A percentile compares a stretch with the other conserved stretches of the same genome.
Conservation (phyloP, 2,888 invertebrate species). For the Netelia virgata region DNA sequence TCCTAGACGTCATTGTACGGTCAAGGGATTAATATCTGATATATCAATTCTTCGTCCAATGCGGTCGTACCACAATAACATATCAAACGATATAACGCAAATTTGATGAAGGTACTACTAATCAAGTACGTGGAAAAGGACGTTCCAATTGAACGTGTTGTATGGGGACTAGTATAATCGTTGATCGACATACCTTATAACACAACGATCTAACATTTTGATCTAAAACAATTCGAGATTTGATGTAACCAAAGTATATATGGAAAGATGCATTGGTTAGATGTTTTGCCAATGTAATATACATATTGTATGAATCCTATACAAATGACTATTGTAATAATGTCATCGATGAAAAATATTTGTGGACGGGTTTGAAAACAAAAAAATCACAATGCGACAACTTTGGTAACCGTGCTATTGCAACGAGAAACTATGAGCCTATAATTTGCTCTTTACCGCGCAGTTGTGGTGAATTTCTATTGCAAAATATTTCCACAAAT, state of each 20-base stretch:
- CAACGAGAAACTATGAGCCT: conserved; percentile 8
- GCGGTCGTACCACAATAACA: conserved; percentile 62
- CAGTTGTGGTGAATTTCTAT: conserved; percentile 71
- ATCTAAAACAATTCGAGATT: conserved; percentile 17
- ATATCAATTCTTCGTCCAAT: conserved; percentile 65
- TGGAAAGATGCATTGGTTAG: conserved; percentile 33
- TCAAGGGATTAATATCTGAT: conserved; percentile 15
- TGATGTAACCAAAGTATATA: conserved; percentile 32
- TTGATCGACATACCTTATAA: background rate
- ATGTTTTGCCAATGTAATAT: conserved; percentile 45
- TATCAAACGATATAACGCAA: conserved; percentile 66
- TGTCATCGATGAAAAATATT: conserved; percentile 3
- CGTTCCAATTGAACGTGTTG: background rate
- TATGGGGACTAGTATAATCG: background rate
- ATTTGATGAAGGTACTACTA: conserved; percentile 19
- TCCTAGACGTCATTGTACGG: no score
- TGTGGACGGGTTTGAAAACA: conserved; percentile 35
- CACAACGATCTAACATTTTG: background rate
- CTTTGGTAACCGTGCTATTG: background rate
- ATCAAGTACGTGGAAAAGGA: background rate
- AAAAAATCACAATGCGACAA: background rate
- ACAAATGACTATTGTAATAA: conserved; percentile 30
- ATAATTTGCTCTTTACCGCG: conserved; percentile 43
- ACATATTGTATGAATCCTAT: conserved; percentile 15
- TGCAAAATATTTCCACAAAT: conserved; percentile 76